These are phyloP conservation scores for Cartodere bifasciata DNA, from an alignment of 2,888 invertebrate genomes.

Conservation along the genomic window DNA sequence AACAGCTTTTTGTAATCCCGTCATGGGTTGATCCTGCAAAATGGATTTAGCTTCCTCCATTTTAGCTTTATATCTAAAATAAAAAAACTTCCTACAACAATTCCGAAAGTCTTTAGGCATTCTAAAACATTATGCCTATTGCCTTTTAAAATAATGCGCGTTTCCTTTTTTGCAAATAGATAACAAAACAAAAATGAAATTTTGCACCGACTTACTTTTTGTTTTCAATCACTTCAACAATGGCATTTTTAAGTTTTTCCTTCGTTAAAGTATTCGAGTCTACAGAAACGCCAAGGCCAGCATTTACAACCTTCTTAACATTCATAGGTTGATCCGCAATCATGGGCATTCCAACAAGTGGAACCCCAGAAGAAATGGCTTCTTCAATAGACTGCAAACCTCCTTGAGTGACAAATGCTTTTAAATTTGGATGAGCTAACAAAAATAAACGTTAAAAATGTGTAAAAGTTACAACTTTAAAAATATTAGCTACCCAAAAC, in stretches of 20 bases:
- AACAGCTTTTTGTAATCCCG: constrained; percentile 13
- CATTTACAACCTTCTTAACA: constrained; percentile 16
- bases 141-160: too few species aligned
- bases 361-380: constrained; percentile 21
- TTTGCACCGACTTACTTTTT: constrained; percentile 18
- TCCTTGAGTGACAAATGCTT: constrained; percentile 23
- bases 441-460: neutral
- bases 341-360: constrained; percentile 24
- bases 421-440: constrained; percentile 24
- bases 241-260: constrained; percentile 14
- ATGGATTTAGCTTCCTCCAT: constrained; percentile 12
- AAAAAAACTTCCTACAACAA: too few species aligned
- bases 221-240: constrained; percentile 18
- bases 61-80: constrained; percentile 13
- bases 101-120: too few species aligned
- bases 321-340: constrained; percentile 25
- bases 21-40: constrained; percentile 15
- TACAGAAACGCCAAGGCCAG: constrained; percentile 14
- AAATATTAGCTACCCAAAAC: constrained; percentile 13
- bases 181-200: too few species aligned
- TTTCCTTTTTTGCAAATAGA: too few species aligned
- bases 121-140: too few species aligned
- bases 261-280: constrained; percentile 12
- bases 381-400: constrained; percentile 26
- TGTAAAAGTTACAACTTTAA: neutral